Evolutionary conservation across 2,888 invertebrate species (phyloP), one percentile per base, ranked within the genome.

Genomic region (Amaurobius ferox): DNA sequence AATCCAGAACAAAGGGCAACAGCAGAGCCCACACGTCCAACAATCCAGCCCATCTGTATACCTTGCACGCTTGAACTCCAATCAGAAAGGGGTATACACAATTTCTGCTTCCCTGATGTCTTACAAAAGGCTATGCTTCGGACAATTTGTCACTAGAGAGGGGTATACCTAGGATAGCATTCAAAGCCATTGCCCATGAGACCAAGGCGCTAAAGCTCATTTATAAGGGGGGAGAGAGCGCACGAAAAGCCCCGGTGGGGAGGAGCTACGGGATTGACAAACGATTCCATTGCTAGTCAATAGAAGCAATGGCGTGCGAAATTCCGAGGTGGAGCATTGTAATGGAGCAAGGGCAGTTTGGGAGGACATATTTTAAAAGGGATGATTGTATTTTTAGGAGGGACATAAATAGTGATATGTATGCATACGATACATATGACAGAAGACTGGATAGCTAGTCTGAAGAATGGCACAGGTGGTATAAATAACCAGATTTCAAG

Each of bases 221-320:
- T 85, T 85, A 55, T 55, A 55, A 55, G 55, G 55, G 55, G 55
- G 55, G 55, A 16, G 23, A 55, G 55, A 23, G 55, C 19, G 23
- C 55, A 23, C 19, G 19, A 19, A 3, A 23, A 23, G 55, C 55
- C 19, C 55, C 19, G 23, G 19, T 23, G 23, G 23, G 11, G 23
- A 16, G 2, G 2, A 23, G 61, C 44, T 72, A 44, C 40, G 62
- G 70, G 40, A 72, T 85, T 85, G 83, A 85, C 83, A 85, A 85
- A 85, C 77, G 83, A 85, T 72, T 48, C 66, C 77, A 85, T 77
- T 85, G 67, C 77, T 32, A 32, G 77, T 55, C 83, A 85, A 77
- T 85, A 72, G 83, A 32, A 72, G 19, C 83, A 85, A 77, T 85
- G 77, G 83, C 55, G 77, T 85, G 83, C 72, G 83, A 85, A 85